phyloP scores from a whole-genome alignment of 2,888 invertebrate species.

The Camptogramma bilineatum region DNA sequence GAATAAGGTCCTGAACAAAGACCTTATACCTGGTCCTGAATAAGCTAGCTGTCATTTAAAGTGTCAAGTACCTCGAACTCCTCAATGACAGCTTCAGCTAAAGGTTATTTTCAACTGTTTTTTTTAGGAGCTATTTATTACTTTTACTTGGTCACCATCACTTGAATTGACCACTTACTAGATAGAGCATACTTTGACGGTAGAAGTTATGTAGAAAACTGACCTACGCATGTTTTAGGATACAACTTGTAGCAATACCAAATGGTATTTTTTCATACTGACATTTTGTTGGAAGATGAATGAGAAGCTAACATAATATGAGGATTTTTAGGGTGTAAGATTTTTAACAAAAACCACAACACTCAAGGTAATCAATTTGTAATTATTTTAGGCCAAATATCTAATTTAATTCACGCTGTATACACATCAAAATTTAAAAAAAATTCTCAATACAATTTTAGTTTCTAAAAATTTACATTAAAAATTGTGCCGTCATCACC shows the following conservation, averaged over 20 bases:
- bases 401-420: not conserved
- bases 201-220: not conserved
- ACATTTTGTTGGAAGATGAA: not conserved
- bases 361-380: not conserved
- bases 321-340: not conserved
- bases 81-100: too few species aligned
- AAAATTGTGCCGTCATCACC: too few species aligned
- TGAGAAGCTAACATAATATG: not conserved
- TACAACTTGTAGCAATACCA: not conserved
- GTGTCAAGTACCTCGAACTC: too few species aligned
- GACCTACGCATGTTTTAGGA: not conserved
- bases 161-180: not conserved
- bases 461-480: too few species aligned
- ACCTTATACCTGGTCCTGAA: too few species aligned
- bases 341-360: not conserved
- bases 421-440: not conserved
- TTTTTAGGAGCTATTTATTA: too few species aligned
- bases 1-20: too few species aligned
- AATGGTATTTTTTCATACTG: not conserved
- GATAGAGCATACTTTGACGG: not conserved
- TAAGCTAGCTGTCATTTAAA: too few species aligned
- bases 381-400: not conserved
- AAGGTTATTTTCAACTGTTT: too few species aligned
- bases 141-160: too few species aligned
- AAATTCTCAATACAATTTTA: not conserved